Percentiles rank a stretch among this genome's conserved stretches.
Conservation (phyloP, 1,140 invertebrate species). For the Trissolcus basalis region DNA sequence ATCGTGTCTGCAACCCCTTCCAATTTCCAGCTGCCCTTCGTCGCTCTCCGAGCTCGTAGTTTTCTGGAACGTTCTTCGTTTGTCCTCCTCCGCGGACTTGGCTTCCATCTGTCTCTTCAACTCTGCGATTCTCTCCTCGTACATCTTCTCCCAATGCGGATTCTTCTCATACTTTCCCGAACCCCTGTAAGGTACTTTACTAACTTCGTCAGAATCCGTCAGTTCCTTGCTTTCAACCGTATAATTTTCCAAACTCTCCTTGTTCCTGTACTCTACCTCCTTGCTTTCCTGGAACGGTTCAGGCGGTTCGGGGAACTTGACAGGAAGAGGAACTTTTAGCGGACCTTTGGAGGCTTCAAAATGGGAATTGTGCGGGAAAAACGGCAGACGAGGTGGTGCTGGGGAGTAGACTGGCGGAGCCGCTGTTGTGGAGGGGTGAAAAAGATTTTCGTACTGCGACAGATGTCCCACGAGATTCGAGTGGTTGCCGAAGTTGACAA, state of each 20-base stretch:
- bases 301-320: constrained; percentile 61
- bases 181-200: constrained; percentile 7
- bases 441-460: constrained; percentile 69
- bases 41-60: constrained; percentile 20
- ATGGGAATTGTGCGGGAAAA: constrained; percentile 25
- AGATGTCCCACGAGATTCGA: constrained; percentile 66
- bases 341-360: constrained; percentile 25
- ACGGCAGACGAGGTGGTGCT: constrained; percentile 29
- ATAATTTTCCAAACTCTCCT: constrained; percentile 58
- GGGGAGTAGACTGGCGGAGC: constrained; percentile 14
- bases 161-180: constrained; percentile 47
- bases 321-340: constrained; percentile 49
- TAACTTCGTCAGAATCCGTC: constrained; percentile 56
- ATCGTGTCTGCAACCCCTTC: constrained; percentile 22
- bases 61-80: constrained; percentile 27
- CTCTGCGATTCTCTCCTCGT: constrained; percentile 48
- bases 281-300: constrained; percentile 26
- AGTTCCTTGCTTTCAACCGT: constrained; percentile 59
- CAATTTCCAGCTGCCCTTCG: constrained; percentile 20
- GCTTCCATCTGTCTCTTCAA: constrained; percentile 59
- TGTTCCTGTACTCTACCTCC: constrained; percentile 44
- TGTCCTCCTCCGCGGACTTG: constrained; percentile 49
- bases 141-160: constrained; percentile 59
- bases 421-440: constrained; percentile 58
- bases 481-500: constrained; percentile 72